phyloP scores from a whole-genome alignment of 2,888 invertebrate genomes.

The Pemphredon lugubris region DNA sequence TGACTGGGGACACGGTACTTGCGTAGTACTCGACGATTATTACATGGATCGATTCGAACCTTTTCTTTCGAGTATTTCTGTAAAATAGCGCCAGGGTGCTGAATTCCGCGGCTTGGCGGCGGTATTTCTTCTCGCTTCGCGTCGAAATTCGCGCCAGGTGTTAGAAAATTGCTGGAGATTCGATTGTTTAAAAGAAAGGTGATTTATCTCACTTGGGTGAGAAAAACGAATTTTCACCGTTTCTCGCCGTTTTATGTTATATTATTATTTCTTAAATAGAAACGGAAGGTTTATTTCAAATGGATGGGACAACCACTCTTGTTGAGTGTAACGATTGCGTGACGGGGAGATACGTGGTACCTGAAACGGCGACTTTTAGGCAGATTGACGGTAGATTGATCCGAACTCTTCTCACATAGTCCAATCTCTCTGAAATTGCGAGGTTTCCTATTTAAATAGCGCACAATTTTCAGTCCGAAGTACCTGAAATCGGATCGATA shows the following conservation, averaged over 20 bases:
- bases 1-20: slow-evolving; percentile 75
- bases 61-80: slow-evolving; percentile 29
- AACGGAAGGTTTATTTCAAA: slow-evolving; percentile 33
- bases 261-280: slow-evolving; percentile 11
- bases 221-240: not conserved
- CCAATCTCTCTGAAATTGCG: slow-evolving; percentile 37
- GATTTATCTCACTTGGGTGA: not conserved
- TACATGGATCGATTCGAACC: slow-evolving; percentile 46
- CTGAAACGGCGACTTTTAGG: slow-evolving; percentile 45
- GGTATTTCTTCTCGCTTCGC: not conserved
- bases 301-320: slow-evolving; percentile 51
- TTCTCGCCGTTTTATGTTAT: not conserved
- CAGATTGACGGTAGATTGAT: slow-evolving; percentile 51
- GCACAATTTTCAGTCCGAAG: no score
- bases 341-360: slow-evolving; percentile 43
- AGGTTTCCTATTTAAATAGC: no score
- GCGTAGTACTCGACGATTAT: slow-evolving; percentile 66
- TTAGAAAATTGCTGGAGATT: not conserved
- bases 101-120: not conserved
- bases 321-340: slow-evolving; percentile 51
- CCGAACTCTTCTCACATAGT: slow-evolving; percentile 20
- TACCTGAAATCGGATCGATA: no score
- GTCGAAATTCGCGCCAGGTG: not conserved
- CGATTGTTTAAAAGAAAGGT: not conserved
- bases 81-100: slow-evolving; percentile 12